Evolutionary conservation across 2,113 vertebrate species (phyloP).

Genomic region (Pelecanus crispus): DNA sequence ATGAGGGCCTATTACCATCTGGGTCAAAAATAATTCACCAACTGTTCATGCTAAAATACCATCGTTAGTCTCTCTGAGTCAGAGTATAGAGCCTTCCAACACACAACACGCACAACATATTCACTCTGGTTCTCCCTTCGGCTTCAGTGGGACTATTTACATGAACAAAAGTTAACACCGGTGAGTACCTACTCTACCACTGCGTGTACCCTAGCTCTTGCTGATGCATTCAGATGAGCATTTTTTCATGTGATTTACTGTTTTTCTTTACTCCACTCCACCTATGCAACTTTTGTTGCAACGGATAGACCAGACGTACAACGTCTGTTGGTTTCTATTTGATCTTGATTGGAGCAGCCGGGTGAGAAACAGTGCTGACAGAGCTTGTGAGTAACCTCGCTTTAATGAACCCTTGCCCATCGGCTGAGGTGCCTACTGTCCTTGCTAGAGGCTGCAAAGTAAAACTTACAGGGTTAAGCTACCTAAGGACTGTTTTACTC

Average conservation of each 20-base stretch:
- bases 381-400: neutral
- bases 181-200: neutral
- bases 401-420: neutral
- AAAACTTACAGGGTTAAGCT: neutral
- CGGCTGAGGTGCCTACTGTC: neutral
- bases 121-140: neutral
- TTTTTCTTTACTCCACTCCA: neutral
- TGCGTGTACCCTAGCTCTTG: neutral
- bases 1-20: neutral
- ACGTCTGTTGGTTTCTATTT: neutral
- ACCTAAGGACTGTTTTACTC: neutral
- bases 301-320: fast-evolving
- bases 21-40: constrained; percentile 37
- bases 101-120: fast-evolving
- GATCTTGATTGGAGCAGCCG: neutral
- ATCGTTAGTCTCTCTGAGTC: neutral
- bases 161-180: neutral
- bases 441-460: neutral
- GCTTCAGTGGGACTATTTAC: neutral
- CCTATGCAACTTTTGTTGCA: neutral
- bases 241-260: neutral
- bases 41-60: neutral
- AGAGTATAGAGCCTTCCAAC: neutral
- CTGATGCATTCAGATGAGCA: neutral
- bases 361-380: neutral